These are phyloP conservation scores for Puffinus mauretanicus DNA, from an alignment of 2,113 vertebrate genomes.

Conservation along the genomic window DNA sequence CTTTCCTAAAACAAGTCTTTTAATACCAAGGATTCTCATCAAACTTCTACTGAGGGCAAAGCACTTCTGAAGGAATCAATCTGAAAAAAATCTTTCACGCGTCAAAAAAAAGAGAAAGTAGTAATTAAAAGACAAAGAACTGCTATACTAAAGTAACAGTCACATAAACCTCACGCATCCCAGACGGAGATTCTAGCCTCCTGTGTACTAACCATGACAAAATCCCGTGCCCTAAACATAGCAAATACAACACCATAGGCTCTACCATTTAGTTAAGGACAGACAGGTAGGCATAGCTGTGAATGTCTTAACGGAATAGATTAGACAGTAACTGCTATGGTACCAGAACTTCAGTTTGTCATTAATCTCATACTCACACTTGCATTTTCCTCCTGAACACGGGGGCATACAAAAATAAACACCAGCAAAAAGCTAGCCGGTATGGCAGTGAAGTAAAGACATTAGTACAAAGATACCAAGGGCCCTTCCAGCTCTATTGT, in stretches of 20 bases:
- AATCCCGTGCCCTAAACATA: background rate
- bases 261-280: background rate
- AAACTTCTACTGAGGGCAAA: background rate
- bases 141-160: background rate
- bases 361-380: background rate
- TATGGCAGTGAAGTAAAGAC: background rate
- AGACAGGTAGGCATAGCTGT: background rate
- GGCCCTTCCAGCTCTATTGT: background rate
- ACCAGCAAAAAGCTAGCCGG: background rate
- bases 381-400: background rate
- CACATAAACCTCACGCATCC: background rate
- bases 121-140: background rate
- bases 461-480: background rate
- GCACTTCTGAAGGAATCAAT: background rate
- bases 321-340: background rate
- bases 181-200: background rate
- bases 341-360: background rate
- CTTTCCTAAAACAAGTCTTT: background rate
- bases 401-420: background rate
- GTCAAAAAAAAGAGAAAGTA: background rate
- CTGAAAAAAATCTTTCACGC: background rate
- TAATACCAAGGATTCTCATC: background rate
- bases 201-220: background rate
- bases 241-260: background rate
- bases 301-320: background rate